Base-by-base conservation (phyloP, 1,140 invertebrate species). In the Drosophila mojavensis region DNA sequence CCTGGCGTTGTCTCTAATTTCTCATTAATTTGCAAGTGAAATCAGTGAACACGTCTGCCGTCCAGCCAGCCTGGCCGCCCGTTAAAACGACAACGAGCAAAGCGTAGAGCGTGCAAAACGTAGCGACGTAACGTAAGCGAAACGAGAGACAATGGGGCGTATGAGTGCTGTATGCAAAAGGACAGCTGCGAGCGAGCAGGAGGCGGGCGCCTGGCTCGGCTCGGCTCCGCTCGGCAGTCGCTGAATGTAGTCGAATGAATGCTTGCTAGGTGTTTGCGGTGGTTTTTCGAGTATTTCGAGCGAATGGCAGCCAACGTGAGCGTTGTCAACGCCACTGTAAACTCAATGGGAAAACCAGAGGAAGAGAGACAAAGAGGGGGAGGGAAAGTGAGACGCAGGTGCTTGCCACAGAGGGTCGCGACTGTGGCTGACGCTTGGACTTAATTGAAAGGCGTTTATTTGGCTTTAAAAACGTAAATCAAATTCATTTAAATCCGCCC, bases 11-110 rank as follows among this genome's bases (percentile, higher is more conserved):
- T 90, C 85, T 89, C 85, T 90, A 89, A 89, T 89, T 91, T 91
- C 83, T 89, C 88, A 91, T 91, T 91, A 91, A 91, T 91, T 91
- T 91, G 88, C 88, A 91, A 91, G 89, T 90, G 75, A 91, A 91
- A 91, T 91, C 88, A 91, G 89, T 88, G 88, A 88, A 78, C 84
- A 89, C 59, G 62, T 70, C 51, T 53, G 47, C 30, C 54, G 69
- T 33, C 4, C 59, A 39, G 10, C 36, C 13, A 10, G 33, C 13
- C 26, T 7, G 20, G 20, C 20, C 36, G 10, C 43, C 56, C 15
- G 43, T 41, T 45, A 43, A 30, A 30, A 6, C 28, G 80, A 89
- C 77, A 89, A 84, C 77, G 72, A 75, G 64, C 65, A 70, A 60
- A 76, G 65, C 68, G 58, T 54, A 63, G 50, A 76, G 56, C 54